Evolutionary conservation across 2,113 vertebrate species (phyloP).

Genomic region (Indri indri): DNA sequence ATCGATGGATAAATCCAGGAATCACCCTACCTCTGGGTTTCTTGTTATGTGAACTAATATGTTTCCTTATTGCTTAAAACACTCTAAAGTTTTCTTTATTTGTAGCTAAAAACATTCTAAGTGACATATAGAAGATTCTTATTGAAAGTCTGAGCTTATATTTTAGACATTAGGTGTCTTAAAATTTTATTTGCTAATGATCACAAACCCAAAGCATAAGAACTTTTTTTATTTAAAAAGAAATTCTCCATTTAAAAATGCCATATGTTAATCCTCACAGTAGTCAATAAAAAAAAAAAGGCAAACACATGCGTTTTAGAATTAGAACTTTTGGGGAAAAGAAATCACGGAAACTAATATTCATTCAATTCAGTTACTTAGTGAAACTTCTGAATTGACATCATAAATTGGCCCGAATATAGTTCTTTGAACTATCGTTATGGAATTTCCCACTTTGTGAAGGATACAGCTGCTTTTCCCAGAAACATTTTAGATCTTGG

Average conservation of each 20-base stretch:
- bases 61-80: not conserved
- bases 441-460: conserved; percentile 60
- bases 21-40: not conserved
- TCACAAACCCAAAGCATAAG: conserved; percentile 5
- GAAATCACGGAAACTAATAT: not conserved
- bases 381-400: conserved; percentile 30
- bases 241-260: not conserved
- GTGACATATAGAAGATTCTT: not conserved
- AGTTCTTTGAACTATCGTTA: conserved; percentile 57
- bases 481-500: not conserved
- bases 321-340: conserved; percentile 6
- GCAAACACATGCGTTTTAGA: not conserved
- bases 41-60: not conserved
- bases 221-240: not conserved
- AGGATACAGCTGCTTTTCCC: not conserved
- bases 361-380: not conserved
- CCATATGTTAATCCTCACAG: not conserved
- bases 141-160: not conserved
- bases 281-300: conserved; percentile 1
- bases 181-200: not conserved
- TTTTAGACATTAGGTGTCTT: not conserved
- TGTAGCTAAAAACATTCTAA: not conserved
- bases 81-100: conserved; percentile 3
- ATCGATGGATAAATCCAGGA: not conserved
- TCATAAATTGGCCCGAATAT: conserved; percentile 56